Evolutionary conservation across 2,113 vertebrate genomes (phyloP).

Genomic region (Bungarus multicinctus): DNA sequence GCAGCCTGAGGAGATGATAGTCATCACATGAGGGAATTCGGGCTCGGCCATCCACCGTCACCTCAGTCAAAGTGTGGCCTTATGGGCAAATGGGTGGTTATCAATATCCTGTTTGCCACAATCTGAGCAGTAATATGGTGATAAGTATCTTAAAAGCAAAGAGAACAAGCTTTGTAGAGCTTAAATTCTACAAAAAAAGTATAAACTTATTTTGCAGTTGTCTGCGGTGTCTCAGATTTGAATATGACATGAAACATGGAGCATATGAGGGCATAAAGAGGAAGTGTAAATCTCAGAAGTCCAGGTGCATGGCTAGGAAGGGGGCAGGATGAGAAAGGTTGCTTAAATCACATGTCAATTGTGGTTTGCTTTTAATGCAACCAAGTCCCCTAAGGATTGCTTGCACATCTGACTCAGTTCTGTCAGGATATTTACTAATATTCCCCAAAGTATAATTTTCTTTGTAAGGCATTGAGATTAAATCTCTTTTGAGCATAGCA

Average conservation of each 20-base stretch:
- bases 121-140: neutral
- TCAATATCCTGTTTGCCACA: neutral
- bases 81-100: neutral
- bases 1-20: neutral
- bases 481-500: neutral
- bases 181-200: neutral
- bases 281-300: constrained; percentile 1
- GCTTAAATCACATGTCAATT: neutral
- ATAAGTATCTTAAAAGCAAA: neutral
- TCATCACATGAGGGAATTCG: neutral
- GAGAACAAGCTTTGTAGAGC: neutral
- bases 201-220: neutral
- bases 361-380: neutral
- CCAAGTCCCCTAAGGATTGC: neutral
- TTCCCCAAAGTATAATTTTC: neutral
- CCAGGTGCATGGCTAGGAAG: neutral
- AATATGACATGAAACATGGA: constrained; percentile 3
- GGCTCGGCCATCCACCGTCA: neutral
- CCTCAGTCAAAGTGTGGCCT: neutral
- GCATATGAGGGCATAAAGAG: constrained; percentile 14
- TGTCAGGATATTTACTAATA: neutral
- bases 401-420: neutral
- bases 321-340: neutral
- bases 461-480: neutral
- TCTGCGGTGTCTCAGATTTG: neutral